Percentiles rank a stretch among this genome's conserved stretches.
phyloP scores from a whole-genome alignment of 2,888 invertebrate species.

The Anthrax anthrax region DNA sequence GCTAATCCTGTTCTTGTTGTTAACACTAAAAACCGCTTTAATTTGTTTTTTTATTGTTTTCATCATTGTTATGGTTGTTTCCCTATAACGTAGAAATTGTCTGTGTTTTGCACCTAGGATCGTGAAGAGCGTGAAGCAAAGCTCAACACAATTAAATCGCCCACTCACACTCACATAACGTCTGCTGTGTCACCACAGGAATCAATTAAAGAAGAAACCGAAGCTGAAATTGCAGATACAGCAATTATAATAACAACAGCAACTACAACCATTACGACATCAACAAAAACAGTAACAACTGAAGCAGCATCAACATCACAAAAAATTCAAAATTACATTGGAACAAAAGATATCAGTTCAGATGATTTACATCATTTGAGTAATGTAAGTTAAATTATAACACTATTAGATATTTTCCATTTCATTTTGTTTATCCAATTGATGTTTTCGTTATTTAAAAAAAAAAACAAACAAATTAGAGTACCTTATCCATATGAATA shows the following conservation, averaged over 20 bases:
- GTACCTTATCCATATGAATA: too few species aligned
- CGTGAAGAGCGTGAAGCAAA: slow-evolving; percentile 40
- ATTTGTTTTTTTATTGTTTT: neutral
- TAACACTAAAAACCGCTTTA: neutral
- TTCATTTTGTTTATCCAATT: too few species aligned
- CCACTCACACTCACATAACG: slow-evolving; percentile 47
- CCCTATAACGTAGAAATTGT: slow-evolving; percentile 10
- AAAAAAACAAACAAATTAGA: too few species aligned
- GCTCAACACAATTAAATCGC: slow-evolving; percentile 34
- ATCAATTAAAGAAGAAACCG: slow-evolving; percentile 36
- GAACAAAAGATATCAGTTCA: neutral
- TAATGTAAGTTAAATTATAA: too few species aligned
- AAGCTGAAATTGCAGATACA: slow-evolving; percentile 51
- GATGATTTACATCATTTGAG: too few species aligned
- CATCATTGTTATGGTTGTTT: neutral
- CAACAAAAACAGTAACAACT: slow-evolving; percentile 54
- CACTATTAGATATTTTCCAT: too few species aligned
- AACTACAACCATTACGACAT: slow-evolving; percentile 53
- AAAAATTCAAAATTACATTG: slow-evolving; percentile 2
- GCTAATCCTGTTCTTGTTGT: too few species aligned
- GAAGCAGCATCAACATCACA: slow-evolving; percentile 23
- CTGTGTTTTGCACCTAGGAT: slow-evolving; percentile 36
- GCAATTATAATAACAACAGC: slow-evolving; percentile 53
- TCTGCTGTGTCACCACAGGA: slow-evolving; percentile 42
- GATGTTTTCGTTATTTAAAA: too few species aligned